phyloP scores from a whole-genome alignment of 2,888 invertebrate genomes.

The Cybosia mesomella region DNA sequence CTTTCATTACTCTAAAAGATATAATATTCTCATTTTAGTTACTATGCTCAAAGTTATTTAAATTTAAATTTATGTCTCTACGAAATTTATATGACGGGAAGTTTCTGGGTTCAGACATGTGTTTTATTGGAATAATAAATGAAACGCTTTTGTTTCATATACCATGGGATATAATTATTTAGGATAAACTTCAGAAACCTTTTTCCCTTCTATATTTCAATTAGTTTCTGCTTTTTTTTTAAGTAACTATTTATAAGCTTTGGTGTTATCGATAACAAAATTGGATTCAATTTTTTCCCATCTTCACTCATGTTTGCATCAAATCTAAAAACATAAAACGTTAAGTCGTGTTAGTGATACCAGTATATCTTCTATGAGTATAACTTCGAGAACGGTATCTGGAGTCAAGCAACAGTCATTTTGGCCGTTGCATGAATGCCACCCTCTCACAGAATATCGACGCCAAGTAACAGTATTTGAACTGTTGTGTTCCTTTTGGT shows the following conservation, averaged over 20 bases:
- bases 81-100: slow-evolving; percentile 38
- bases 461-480: too few species aligned
- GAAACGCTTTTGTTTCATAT: background rate
- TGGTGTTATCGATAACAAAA: too few species aligned
- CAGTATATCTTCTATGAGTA: too few species aligned
- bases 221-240: background rate
- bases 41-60: slow-evolving; percentile 39
- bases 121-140: slow-evolving; percentile 16
- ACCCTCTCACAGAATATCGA: too few species aligned
- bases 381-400: too few species aligned
- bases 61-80: slow-evolving; percentile 35
- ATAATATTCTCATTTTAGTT: slow-evolving; percentile 7
- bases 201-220: background rate
- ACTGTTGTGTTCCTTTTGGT: too few species aligned
- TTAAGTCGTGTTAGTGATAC: too few species aligned
- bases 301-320: too few species aligned
- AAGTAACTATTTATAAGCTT: background rate
- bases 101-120: slow-evolving; percentile 8
- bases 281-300: too few species aligned
- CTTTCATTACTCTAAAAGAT: slow-evolving; percentile 30
- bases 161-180: background rate
- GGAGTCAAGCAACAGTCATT: too few species aligned
- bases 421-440: too few species aligned
- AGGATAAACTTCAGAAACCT: background rate
- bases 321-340: too few species aligned